Evolutionary conservation across 2,888 invertebrate species (phyloP).

Genomic region (Dysmachus trigonus): DNA sequence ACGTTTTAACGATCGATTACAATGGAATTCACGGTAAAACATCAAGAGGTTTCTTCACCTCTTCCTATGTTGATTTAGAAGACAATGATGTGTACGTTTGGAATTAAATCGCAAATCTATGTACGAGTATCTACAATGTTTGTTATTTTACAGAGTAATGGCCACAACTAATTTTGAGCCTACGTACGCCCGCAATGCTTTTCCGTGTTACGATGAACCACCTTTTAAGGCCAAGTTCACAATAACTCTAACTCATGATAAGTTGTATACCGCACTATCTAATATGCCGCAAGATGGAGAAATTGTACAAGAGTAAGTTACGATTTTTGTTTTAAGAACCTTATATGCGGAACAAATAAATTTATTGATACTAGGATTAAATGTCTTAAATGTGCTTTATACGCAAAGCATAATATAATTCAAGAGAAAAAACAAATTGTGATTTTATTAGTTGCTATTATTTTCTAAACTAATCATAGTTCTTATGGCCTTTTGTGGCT

Average conservation of each 20-base stretch:
- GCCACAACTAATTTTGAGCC: background rate
- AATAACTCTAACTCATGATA: background rate
- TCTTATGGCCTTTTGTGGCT: no score
- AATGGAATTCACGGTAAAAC: background rate
- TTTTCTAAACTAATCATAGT: no score
- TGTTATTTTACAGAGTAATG: background rate
- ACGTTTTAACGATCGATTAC: background rate
- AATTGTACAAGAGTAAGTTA: background rate
- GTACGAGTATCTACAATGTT: background rate
- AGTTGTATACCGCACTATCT: background rate
- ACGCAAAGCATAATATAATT: no score
- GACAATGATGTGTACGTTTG: conserved; percentile 60
- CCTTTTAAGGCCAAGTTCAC: background rate
- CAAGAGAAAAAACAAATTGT: no score
- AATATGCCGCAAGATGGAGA: background rate
- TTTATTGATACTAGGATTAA: no score
- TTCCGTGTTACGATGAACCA: conserved; percentile 17
- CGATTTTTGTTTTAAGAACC: background rate
- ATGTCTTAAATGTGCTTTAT: no score
- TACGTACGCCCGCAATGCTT: background rate
- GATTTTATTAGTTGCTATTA: no score
- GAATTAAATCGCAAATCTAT: background rate
- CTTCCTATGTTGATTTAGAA: conserved; percentile 58
- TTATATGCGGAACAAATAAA: no score
- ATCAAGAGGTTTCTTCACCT: background rate